Percentiles rank a stretch among this genome's conserved stretches.
These are phyloP conservation scores for Hylomyscus alleni DNA, from an alignment of 2,797 vertebrate genomes.

Conservation along the genomic window DNA sequence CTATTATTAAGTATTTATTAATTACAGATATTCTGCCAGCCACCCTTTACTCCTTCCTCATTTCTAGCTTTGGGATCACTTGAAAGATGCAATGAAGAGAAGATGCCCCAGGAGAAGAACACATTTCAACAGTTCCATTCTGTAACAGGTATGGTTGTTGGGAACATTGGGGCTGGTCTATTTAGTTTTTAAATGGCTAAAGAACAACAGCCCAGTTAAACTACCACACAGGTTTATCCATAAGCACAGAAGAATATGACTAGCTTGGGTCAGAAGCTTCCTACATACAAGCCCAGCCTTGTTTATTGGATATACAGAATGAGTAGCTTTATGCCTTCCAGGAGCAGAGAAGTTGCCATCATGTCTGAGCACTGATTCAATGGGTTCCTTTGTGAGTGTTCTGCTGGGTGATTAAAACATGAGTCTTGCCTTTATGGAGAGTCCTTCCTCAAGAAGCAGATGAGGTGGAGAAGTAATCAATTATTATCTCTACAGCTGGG, in stretches of 20 bases:
- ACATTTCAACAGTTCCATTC: not conserved
- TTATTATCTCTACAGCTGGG: constrained; percentile 46
- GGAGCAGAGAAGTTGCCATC: constrained; percentile 41
- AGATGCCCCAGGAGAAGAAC: not conserved
- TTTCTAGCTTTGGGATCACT: constrained; percentile 40
- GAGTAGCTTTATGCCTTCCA: not conserved
- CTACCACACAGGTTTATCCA: not conserved
- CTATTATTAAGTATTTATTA: constrained; percentile 37
- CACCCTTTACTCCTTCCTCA: constrained; percentile 28
- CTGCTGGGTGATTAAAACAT: constrained; percentile 72
- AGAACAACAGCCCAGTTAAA: not conserved
- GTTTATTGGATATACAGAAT: constrained; percentile 35
- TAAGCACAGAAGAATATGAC: constrained; percentile 51
- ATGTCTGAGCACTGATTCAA: constrained; percentile 45
- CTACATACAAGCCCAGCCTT: constrained; percentile 43
- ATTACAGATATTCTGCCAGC: constrained; percentile 14
- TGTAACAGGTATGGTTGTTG: not conserved
- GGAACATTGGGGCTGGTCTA: not conserved
- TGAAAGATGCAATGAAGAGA: not conserved
- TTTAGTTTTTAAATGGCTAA: not conserved
- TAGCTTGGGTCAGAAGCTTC: constrained; percentile 44
- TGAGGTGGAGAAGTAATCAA: constrained; percentile 70
- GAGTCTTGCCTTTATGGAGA: constrained; percentile 63
- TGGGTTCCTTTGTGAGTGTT: constrained; percentile 61
- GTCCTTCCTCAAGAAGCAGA: constrained; percentile 60